A percentile compares a stretch with the other conserved stretches of the same genome.
Conservation (phyloP, 2,113 vertebrate species). For the Microcebus murinus region DNA sequence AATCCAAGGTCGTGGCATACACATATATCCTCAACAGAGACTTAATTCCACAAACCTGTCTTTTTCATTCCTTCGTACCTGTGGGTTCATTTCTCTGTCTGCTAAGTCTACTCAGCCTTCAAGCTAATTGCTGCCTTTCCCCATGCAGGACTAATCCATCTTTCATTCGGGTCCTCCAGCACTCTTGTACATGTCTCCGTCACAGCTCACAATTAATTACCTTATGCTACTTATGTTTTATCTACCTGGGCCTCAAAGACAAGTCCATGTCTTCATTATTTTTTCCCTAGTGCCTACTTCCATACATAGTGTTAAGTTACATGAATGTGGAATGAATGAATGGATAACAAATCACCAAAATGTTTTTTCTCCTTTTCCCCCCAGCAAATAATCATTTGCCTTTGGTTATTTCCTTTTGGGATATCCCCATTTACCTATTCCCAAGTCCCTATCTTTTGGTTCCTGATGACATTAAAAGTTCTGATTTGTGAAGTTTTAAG, state of each 20-base stretch:
- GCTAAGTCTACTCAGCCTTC: neutral
- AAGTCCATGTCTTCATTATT: neutral
- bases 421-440: neutral
- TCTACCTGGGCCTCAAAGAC: neutral
- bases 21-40: neutral
- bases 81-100: neutral
- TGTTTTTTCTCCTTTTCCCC: neutral
- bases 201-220: neutral
- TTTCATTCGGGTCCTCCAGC: neutral
- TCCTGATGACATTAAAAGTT: neutral
- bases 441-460: neutral
- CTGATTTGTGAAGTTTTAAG: neutral
- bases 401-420: neutral
- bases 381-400: slow-evolving; percentile 28
- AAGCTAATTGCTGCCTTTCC: neutral
- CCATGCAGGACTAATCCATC: neutral
- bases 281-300: neutral
- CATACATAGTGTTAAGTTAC: neutral
- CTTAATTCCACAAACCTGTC: neutral
- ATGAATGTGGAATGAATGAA: neutral
- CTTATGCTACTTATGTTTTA: neutral
- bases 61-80: slow-evolving; percentile 25
- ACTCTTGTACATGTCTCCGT: neutral
- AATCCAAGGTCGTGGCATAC: neutral
- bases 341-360: neutral